Evolutionary conservation across 2,113 vertebrate species (phyloP).

Genomic region (Rhea americana): DNA sequence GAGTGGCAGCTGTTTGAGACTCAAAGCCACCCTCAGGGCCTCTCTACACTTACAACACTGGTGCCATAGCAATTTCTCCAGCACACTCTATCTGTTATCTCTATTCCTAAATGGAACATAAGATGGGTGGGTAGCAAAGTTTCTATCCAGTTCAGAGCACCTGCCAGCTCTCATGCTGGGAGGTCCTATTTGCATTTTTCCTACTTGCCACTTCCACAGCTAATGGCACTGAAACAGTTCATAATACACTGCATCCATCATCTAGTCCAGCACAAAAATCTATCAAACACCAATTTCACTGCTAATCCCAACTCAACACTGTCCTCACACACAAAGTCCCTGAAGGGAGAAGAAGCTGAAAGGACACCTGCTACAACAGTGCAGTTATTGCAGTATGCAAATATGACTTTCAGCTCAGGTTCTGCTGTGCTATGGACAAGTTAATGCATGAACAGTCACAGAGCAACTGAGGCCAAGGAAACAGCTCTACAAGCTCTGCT

Average conservation of each 20-base stretch:
- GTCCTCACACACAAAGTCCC: rapidly evolving
- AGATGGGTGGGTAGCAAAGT: rapidly evolving
- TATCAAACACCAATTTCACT: background rate
- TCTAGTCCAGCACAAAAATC: background rate
- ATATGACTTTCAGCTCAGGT: background rate
- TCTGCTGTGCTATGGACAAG: background rate
- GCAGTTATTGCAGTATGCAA: background rate
- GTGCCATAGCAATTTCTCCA: background rate
- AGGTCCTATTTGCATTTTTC: rapidly evolving
- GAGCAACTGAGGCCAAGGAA: no score
- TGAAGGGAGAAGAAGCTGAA: background rate
- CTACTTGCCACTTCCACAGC: background rate
- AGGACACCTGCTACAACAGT: background rate
- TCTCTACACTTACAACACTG: background rate
- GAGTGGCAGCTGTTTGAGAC: background rate
- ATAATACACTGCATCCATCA: background rate
- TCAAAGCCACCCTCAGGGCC: no score
- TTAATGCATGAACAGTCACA: background rate
- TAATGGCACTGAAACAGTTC: background rate
- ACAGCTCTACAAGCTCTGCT: background rate
- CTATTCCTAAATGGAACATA: rapidly evolving
- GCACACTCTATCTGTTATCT: background rate
- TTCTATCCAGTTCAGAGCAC: background rate
- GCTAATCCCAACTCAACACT: background rate
- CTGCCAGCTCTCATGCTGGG: rapidly evolving